Base-by-base conservation (phyloP, 2,888 invertebrate species). In the Erynnis tages region DNA sequence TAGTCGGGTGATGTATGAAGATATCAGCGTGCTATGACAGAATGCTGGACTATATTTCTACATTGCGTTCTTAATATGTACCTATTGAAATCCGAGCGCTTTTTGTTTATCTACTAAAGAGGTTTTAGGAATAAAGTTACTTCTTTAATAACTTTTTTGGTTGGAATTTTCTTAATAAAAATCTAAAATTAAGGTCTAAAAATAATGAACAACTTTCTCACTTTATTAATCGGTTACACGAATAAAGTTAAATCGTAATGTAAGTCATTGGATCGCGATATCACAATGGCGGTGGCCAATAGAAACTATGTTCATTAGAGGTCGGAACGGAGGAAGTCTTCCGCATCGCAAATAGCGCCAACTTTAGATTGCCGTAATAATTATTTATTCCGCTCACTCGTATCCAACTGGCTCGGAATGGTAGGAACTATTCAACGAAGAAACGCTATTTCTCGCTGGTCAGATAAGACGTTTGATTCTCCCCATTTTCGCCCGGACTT, bases 401-500 rank as follows among this genome's bases (percentile, higher is more conserved):
- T 44, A 52, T 37, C 81, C 69, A 67, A 69, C 75, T 76, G 79
- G 80, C 70, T 82, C 75, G 66, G 71, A 82, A 87, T 89, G 80
- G 71, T 82, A 75, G 66, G 71, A 82, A 87, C 89, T 85, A 87
- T 88, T 88, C 84, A 88, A 67, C 69, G 79, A 81, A 82, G 87
- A 85, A 88, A 86, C 82, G 82, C 85, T 81, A 87, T 87, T 87
- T 83, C 87, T 76, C 82, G 69, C 65, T 76, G 84, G 87, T 83
- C 87, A 87, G 89, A 89, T 89, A 89, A 89, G 89, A 80, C 89
- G 87, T 87, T 85, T 87, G 87, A 89, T 88, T 86, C 82, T 59
- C 77, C 79, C 82, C 80, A 78, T 83, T 87, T 86, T 85, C 82
- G 79, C 73, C 69, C 69, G 81, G 85, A 79, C 83, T 88, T 89